These are phyloP conservation scores for Stenichneumon culpator DNA, from an alignment of 2,888 invertebrate species.

Conservation along the genomic window DNA sequence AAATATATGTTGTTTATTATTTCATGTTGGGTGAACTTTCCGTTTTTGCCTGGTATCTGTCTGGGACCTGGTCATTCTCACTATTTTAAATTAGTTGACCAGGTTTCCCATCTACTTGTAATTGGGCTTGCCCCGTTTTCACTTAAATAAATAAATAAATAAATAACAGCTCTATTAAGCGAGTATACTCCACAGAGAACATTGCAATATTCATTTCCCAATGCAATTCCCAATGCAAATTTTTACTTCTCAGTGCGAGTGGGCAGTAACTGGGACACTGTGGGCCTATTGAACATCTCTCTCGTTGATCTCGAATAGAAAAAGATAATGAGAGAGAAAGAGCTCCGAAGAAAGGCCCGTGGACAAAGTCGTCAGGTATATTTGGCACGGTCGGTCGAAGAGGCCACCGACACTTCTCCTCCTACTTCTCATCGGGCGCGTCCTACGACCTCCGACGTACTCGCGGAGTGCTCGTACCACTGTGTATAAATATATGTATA, in stretches of 20 bases:
- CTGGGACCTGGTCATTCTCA: no score
- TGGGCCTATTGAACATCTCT: neutral
- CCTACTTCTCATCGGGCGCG: constrained; percentile 49
- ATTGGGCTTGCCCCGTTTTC: no score
- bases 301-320: neutral
- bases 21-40: no score
- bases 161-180: neutral
- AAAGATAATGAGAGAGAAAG: constrained; percentile 15
- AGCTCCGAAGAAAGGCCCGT: constrained; percentile 4
- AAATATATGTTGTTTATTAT: neutral
- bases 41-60: no score
- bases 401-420: constrained; percentile 60
- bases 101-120: no score
- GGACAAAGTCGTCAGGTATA: constrained; percentile 51
- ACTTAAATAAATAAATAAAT: no score
- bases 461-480: neutral
- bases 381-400: constrained; percentile 49
- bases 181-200: neutral
- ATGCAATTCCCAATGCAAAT: neutral
- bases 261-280: constrained; percentile 2
- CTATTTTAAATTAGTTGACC: no score
- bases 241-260: neutral
- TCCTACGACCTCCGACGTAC: constrained; percentile 64
- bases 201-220: neutral
- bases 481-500: constrained; percentile 3